Evolutionary conservation across 2,888 invertebrate genomes (phyloP).

Genomic region (Macaria notata): DNA sequence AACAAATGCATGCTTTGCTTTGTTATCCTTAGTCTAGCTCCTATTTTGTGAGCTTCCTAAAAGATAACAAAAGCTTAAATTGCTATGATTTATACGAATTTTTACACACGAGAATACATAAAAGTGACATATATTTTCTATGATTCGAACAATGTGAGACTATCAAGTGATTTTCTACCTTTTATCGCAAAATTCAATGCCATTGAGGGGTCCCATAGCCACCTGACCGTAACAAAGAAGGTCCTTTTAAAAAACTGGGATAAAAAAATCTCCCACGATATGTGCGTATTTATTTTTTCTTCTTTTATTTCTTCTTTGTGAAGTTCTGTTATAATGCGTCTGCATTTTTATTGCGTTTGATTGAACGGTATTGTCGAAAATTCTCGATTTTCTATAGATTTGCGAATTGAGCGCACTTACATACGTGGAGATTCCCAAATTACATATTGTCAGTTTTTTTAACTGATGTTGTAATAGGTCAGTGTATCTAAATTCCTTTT

Average conservation of each 20-base stretch:
- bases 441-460: slow-evolving; percentile 9
- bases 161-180: slow-evolving; percentile 29
- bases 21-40: no score
- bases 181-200: slow-evolving; percentile 33
- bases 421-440: slow-evolving; percentile 22
- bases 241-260: slow-evolving; percentile 50
- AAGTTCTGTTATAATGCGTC: slow-evolving; percentile 26
- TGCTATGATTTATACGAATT: neutral
- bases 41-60: no score
- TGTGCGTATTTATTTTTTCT: slow-evolving; percentile 58
- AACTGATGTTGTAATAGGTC: slow-evolving; percentile 22
- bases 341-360: slow-evolving; percentile 55
- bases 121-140: neutral
- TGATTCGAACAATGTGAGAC: slow-evolving; percentile 1
- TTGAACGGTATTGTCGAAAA: slow-evolving; percentile 48
- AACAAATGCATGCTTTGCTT: no score
- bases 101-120: no score
- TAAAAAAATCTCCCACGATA: slow-evolving; percentile 68
- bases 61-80: no score
- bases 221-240: slow-evolving; percentile 67
- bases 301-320: slow-evolving; percentile 22
- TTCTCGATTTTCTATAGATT: slow-evolving; percentile 33
- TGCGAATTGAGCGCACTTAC: slow-evolving; percentile 29
- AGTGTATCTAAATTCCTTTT: slow-evolving; percentile 21
- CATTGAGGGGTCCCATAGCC: slow-evolving; percentile 46